Base-by-base conservation (phyloP, 1,140 invertebrate species). In the Pantala flavescens region DNA sequence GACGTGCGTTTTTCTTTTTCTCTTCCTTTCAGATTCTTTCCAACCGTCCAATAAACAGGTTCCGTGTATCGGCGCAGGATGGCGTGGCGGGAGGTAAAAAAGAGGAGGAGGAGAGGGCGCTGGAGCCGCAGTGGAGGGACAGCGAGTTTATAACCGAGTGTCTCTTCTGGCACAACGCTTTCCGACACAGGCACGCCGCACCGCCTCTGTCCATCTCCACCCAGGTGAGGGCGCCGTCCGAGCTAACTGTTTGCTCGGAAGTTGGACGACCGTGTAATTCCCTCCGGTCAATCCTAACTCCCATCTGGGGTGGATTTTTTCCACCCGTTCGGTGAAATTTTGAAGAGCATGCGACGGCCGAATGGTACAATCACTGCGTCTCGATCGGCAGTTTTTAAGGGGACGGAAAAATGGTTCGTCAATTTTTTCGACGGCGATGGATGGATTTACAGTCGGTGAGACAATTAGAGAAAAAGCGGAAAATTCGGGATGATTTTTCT, bases 111-210 rank as follows among this genome's bases (percentile, higher is more conserved):
- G 49, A 63, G 49, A 3, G 49, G 16, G 49, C 49, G 77, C 83
- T 88, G 74, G 86, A 87, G 72, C 91, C 90, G 0, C 89, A 90
- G 19, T 91, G 90, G 90, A 86, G 90, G 76, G 89, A 91, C 80
- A 91, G 89, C 78, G 90, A 92, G 82, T 93, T 93, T 81, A 91
- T 92, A 75, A 90, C 89, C 0, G 90, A 92, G 81, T 91, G 90
- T 78, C 83, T 93, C 12, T 90, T 90, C 80, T 92, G 90, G 90
- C 91, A 92, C 80, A 93, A 93, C 78, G 88, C 91, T 42, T 92
- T 92, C 82, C 84, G 91, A 24, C 89, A 90, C 80, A 82, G 90
- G 73, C 91, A 93, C 80, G 86, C 87, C 49, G 89, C 90, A 1
- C 87, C 89, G 0, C 86, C 89, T 36, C 83, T 93, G 19, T 88